Conservation (phyloP, 2,888 invertebrate species). For the Tachina grossa region DNA sequence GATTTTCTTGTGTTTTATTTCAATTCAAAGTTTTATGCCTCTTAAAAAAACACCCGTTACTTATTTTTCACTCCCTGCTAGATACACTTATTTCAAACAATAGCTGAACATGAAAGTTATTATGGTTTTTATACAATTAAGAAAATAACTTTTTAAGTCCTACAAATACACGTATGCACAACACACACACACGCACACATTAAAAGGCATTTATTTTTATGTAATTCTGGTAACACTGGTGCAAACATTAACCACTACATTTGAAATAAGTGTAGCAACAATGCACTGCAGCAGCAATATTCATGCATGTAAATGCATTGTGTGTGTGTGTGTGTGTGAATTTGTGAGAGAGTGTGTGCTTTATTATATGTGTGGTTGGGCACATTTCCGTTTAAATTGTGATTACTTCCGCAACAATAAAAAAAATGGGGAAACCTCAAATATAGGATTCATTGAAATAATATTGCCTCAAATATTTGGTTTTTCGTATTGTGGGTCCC, state of each 20-base stretch:
- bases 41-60: too few species aligned
- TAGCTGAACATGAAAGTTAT: background rate
- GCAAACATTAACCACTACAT: conserved; percentile 49
- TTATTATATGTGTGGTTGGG: conserved; percentile 64
- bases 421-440: conserved; percentile 69
- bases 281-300: conserved; percentile 30
- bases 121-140: background rate
- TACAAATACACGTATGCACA: background rate
- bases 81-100: background rate
- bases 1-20: too few species aligned
- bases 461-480: conserved; percentile 64
- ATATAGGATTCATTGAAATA: conserved; percentile 67
- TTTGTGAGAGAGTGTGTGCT: conserved; percentile 31
- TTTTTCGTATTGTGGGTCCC: conserved; percentile 29
- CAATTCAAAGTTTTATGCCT: too few species aligned
- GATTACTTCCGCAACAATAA: conserved; percentile 70
- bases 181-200: background rate
- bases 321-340: conserved; percentile 19
- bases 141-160: background rate
- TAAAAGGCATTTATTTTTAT: conserved; percentile 16
- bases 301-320: background rate
- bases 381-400: conserved; percentile 71
- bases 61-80: too few species aligned
- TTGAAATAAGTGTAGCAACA: conserved; percentile 45
- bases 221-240: conserved; percentile 22